phyloP scores from a whole-genome alignment of 2,888 invertebrate genomes.

The Drosophila barbarae region DNA sequence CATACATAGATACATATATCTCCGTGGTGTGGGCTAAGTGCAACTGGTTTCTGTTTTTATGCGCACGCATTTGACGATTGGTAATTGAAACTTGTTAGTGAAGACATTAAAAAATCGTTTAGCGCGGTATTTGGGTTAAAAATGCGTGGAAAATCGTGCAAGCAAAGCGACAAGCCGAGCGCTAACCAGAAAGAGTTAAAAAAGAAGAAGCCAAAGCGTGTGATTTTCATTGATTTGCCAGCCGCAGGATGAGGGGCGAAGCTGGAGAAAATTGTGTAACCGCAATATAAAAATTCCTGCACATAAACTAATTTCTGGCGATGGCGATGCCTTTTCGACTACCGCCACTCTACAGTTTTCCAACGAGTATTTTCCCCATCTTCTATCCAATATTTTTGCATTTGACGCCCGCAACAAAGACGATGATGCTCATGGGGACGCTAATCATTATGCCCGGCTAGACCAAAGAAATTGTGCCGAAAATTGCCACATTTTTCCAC shows the following conservation, averaged over 20 bases:
- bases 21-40: slow-evolving; percentile 48
- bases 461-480: slow-evolving; percentile 67
- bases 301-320: slow-evolving; percentile 68
- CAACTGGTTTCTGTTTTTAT: slow-evolving; percentile 57
- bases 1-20: neutral
- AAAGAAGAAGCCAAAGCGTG: slow-evolving; percentile 59
- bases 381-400: slow-evolving; percentile 15
- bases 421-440: slow-evolving; percentile 12
- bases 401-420: slow-evolving; percentile 43
- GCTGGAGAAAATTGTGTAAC: slow-evolving; percentile 68
- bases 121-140: slow-evolving; percentile 72
- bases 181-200: slow-evolving; percentile 36
- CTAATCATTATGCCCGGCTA: slow-evolving; percentile 56
- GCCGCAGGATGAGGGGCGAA: slow-evolving; percentile 14
- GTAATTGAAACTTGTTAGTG: slow-evolving; percentile 75
- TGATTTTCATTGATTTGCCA: slow-evolving; percentile 49
- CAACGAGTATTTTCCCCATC: slow-evolving; percentile 26
- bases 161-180: slow-evolving; percentile 30
- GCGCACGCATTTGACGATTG: slow-evolving; percentile 53
- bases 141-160: slow-evolving; percentile 75
- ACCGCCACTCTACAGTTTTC: slow-evolving; percentile 37
- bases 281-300: slow-evolving; percentile 71
- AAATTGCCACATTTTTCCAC: slow-evolving; percentile 48
- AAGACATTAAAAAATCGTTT: slow-evolving; percentile 74
- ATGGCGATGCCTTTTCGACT: slow-evolving; percentile 54